These are phyloP conservation scores for Sebastes trivittatus DNA, from an alignment of 2,797 vertebrate species.

Conservation along the genomic window DNA sequence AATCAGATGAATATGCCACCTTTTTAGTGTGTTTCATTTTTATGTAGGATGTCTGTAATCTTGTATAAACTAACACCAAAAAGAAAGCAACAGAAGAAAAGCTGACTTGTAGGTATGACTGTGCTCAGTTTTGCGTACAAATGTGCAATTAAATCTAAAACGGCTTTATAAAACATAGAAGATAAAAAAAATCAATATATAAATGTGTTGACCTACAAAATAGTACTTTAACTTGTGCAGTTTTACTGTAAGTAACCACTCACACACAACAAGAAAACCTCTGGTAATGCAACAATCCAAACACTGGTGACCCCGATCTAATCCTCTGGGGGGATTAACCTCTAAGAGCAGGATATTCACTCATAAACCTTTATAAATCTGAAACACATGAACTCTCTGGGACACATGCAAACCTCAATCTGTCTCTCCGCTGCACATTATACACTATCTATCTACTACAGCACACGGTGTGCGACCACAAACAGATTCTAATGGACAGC, in stretches of 20 bases:
- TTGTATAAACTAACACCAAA: neutral
- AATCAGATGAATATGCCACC: neutral
- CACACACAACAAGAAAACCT: neutral
- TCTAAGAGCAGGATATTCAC: conserved; percentile 71
- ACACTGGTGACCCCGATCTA: conserved; percentile 51
- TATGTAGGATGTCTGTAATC: neutral
- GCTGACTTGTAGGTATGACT: neutral
- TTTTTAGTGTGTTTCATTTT: neutral
- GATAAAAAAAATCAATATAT: neutral
- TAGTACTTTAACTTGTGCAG: neutral
- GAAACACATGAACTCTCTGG: conserved; percentile 62
- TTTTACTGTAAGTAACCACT: conserved; percentile 24
- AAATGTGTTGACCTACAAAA: neutral
- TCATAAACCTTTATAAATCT: conserved; percentile 75
- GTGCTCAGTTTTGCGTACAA: neutral
- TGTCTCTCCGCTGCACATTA: conserved; percentile 42
- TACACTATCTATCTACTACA: neutral
- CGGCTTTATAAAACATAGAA: neutral
- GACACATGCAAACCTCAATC: conserved; percentile 71
- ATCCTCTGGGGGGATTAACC: conserved; percentile 73
- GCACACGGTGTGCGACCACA: conserved; percentile 5
- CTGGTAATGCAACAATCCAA: conserved; percentile 36
- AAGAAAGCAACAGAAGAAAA: neutral
- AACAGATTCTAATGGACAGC: conserved; percentile 9
- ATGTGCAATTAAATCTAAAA: neutral